Base-by-base conservation (phyloP, 2,113 vertebrate genomes). In the Seriola aureovittata region DNA sequence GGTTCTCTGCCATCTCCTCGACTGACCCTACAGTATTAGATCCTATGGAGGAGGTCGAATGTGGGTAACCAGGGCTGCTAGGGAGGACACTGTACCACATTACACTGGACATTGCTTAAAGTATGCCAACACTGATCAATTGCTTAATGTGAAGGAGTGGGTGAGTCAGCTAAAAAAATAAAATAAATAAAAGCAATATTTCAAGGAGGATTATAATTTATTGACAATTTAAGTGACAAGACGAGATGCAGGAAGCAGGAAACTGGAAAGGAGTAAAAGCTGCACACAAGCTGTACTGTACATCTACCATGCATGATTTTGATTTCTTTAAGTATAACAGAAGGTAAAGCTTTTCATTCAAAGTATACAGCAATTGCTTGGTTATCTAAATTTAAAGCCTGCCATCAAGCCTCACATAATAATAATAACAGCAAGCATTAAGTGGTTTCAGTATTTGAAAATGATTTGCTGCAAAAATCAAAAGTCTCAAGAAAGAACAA, bases 41-140 rank as follows among this genome's bases (percentile, higher is more conserved):
- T 68, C 8, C 19, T 40, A 71, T 13, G 7, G 13, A 52, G 38
- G 42, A 79, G 42, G 55, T 79, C 58, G 77, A 34, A 82, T 46
- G 21, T 63, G 44, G n/a, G 29, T 60, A 38, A 59, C 32, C 13
- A 10, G 29, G 70, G 63, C 40, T 58, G n/a, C 36, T 11, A 46
- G 14, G 23, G 76, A 75, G 8, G 32, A 16, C 40, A n/a, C 57
- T 60, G 48, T 10, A n/a, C 5, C 70, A 67, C 36, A 55, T 50
- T 1, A 72, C 13, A 25, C 40, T 50, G 48, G 21, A 66, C 32
- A 57, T 9, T 36, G 25, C 4, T 76, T n/a, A 50, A 16, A 40
- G 8, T 23, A 46, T n/a, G 16, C 9, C 48, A 77, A 40, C 11
- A 14, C 32, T 16, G 44, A 71, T 79, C 42, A 54, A 38, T 29